A percentile compares a stretch with the other conserved stretches of the same genome.
Evolutionary conservation across 2,888 invertebrate species (phyloP).

Genomic region (Drosophila cyrtoloma): DNA sequence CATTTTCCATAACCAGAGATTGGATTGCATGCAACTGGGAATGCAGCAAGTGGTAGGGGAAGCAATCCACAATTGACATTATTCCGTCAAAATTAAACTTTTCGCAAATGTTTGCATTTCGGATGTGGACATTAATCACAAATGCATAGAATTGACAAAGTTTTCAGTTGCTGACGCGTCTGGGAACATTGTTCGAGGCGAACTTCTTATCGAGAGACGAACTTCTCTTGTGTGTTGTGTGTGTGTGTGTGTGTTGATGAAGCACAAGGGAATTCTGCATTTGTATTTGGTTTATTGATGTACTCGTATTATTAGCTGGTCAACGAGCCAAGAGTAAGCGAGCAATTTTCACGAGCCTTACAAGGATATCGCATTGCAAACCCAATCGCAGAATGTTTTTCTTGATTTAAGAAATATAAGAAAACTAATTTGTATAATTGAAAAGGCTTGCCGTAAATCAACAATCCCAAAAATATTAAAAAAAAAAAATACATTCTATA

Average conservation of each 20-base stretch:
- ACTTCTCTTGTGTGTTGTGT: neutral
- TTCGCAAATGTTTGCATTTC: conserved; percentile 68
- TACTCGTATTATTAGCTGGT: conserved; percentile 5
- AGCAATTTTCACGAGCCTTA: neutral
- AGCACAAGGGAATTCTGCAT: conserved; percentile 33
- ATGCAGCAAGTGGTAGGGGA: conserved; percentile 1
- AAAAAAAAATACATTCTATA: no score
- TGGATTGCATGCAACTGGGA: conserved; percentile 1
- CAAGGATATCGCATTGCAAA: neutral
- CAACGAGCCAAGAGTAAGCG: neutral
- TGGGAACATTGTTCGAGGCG: conserved; percentile 34
- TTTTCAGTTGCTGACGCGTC: conserved; percentile 41
- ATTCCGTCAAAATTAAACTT: conserved; percentile 51
- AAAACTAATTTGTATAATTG: neutral
- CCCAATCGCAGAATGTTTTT: neutral
- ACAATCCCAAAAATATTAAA: neutral
- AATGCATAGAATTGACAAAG: conserved; percentile 82
- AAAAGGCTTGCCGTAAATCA: neutral
- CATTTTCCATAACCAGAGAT: neutral
- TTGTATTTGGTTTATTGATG: conserved; percentile 35
- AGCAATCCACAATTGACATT: conserved; percentile 32
- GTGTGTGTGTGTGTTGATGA: conserved; percentile 20
- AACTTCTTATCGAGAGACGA: conserved; percentile 46
- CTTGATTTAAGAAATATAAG: neutral
- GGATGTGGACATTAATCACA: conserved; percentile 80